phyloP scores from a whole-genome alignment of 2,113 vertebrate genomes.

The Telmatochromis brachygnathus region DNA sequence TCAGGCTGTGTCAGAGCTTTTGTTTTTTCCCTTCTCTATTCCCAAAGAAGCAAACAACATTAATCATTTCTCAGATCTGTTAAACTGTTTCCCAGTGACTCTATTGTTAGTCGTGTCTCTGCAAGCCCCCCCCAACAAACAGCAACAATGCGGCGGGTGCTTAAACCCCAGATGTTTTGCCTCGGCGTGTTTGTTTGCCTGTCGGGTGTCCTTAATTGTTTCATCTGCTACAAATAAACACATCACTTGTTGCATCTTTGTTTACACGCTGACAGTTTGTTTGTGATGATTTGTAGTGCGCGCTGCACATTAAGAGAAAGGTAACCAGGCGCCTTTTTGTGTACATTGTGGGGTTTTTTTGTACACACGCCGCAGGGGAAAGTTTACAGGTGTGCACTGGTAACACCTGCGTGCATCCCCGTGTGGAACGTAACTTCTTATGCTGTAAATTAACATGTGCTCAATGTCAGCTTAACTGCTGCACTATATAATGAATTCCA shows the following conservation, averaged over 20 bases:
- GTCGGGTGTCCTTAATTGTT: constrained; percentile 57
- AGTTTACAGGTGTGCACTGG: constrained; percentile 56
- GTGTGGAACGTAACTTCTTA: neutral
- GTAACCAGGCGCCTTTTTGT: neutral
- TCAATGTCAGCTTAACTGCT: neutral
- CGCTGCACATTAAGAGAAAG: neutral
- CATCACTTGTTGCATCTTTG: constrained; percentile 60
- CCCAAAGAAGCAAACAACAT: neutral
- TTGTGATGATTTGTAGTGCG: constrained; percentile 9
- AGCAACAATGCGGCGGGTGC: neutral
- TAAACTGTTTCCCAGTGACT: neutral
- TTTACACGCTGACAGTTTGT: constrained; percentile 46
- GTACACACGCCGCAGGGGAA: constrained; percentile 24
- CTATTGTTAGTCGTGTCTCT: neutral
- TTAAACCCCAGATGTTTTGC: constrained; percentile 33
- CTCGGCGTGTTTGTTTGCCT: constrained; percentile 50
- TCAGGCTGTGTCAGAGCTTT: neutral
- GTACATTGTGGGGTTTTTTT: neutral
- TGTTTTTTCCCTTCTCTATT: neutral
- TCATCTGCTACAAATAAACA: constrained; percentile 52
- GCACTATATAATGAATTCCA: neutral
- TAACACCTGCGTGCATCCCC: constrained; percentile 48
- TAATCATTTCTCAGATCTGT: constrained; percentile 24
- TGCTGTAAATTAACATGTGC: constrained; percentile 29
- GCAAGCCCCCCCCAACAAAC: neutral